Evolutionary conservation across 2,888 invertebrate species (phyloP), one percentile per base, ranked within the genome.

Genomic region (Polia nebulosa): DNA sequence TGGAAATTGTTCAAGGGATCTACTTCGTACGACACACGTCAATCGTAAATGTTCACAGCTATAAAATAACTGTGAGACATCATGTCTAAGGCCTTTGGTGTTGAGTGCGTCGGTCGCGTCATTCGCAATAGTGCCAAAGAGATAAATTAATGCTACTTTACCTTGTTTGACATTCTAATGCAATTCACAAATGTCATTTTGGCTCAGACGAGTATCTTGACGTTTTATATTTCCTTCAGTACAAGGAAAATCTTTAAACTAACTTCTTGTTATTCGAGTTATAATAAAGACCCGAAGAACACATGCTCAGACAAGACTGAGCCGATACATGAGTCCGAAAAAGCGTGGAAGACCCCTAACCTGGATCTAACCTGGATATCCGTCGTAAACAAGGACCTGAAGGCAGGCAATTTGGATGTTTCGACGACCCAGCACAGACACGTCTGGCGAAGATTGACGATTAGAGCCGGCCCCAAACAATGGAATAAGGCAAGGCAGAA

Each of bases 61-160:
- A 3, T 44, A 29, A 27, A 22, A 25, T 60, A 8, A 27, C 13
- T 27, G 27, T 13, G 3, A 74, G 65, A 65, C 53, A 36, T 66
- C 41, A 20, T 17, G 36, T 68, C 51, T 58, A 13, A 3, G 17
- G 29, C 39, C 20, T 39, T 41, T 2, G 9, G 34, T n/a, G 27
- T 32, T 20, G 20, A 36, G 49, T 55, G 32, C 45, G 78, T 36
- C 34, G 11, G 25, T 3, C 65, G 20, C 20, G 44, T 64, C 74
- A 51, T 56, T 39, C 11, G 57, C 25, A 52, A 22, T 55, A 71
- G 25, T 45, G 20, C 20, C 36, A 52, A 32, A n/a, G 32, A 61
- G 55, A 71, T 73, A 61, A 77, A n/a, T n/a, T n/a, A 77, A 77
- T 56, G 36, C 55, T 32, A 45, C 77, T 51, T 60, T 56, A 20